phyloP scores from a whole-genome alignment of 2,113 vertebrate genomes.

The Rhinogobius similis region DNA sequence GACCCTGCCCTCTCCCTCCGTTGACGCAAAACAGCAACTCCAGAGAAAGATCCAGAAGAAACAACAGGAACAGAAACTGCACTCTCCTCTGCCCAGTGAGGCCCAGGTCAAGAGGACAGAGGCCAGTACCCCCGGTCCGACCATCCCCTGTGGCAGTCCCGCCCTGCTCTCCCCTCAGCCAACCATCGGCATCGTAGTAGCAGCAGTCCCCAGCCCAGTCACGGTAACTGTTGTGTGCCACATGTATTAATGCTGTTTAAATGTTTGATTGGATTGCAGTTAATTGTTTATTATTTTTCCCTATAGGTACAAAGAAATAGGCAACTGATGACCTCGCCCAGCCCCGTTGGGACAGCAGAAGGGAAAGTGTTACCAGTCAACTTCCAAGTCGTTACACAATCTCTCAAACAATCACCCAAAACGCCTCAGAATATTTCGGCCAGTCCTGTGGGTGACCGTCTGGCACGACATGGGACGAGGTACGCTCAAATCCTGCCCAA shows the following conservation, averaged over 20 bases:
- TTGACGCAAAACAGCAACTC: conserved; percentile 98
- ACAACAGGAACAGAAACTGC: conserved; percentile 97
- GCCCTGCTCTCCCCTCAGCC: conserved; percentile 95
- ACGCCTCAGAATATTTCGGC: conserved; percentile 90
- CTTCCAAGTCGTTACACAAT: conserved; percentile 94
- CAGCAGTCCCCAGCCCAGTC: conserved; percentile 95
- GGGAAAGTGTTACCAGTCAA: conserved; percentile 95
- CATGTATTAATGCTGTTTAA: not conserved
- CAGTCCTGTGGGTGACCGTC: conserved; percentile 94
- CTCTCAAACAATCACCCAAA: conserved; percentile 95
- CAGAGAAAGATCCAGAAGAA: conserved; percentile 99
- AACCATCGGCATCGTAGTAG: conserved; percentile 95
- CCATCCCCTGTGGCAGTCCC: conserved; percentile 89
- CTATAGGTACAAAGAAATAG: conserved; percentile 89
- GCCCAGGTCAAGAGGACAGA: conserved; percentile 86
- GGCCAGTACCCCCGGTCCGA: conserved; percentile 78
- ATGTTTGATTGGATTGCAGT: not conserved
- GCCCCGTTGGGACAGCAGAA: conserved; percentile 88
- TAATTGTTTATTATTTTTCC: conserved; percentile 33
- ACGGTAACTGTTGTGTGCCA: conserved; percentile 79
- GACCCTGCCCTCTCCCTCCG: conserved; percentile 90
- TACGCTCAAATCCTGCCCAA: conserved; percentile 97
- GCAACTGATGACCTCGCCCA: conserved; percentile 94
- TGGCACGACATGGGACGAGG: conserved; percentile 85
- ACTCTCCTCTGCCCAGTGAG: conserved; percentile 91